Conservation (phyloP, 2,888 invertebrate species). For the Esperia sulphurella region DNA sequence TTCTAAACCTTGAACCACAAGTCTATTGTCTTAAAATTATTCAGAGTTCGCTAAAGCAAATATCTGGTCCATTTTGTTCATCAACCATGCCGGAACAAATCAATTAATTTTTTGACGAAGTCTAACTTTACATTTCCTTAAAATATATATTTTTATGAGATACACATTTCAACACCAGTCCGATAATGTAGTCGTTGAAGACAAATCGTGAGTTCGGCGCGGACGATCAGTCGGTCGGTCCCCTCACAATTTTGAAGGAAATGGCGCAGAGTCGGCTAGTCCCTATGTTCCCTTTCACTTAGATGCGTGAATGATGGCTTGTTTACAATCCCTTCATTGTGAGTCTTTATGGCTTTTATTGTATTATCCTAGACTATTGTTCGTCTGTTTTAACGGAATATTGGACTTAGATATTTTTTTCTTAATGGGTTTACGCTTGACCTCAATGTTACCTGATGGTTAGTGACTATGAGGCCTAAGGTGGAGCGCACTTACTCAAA, state of each 20-base stretch:
- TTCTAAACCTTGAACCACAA: too few relatives aligned
- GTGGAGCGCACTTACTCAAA: too few relatives aligned
- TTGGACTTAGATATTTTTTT: neutral
- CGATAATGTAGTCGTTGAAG: conserved; percentile 28
- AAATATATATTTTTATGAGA: neutral
- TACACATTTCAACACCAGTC: conserved; percentile 5
- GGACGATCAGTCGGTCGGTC: conserved; percentile 21
- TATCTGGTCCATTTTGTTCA: too few relatives aligned
- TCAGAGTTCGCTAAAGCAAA: too few relatives aligned
- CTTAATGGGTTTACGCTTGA: too few relatives aligned
- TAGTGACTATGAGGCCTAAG: too few relatives aligned
- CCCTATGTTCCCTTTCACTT: conserved; percentile 24
- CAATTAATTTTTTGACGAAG: too few relatives aligned
- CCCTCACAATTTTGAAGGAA: conserved; percentile 6
- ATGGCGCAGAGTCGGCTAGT: conserved; percentile 1
- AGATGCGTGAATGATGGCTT: conserved; percentile 20
- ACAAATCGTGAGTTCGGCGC: conserved; percentile 33
- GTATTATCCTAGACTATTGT: neutral
- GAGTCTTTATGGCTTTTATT: neutral
- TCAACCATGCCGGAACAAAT: too few relatives aligned
- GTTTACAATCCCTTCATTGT: conserved; percentile 10
- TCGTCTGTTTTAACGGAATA: neutral
- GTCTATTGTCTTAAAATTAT: too few relatives aligned
- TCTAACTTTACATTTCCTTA: neutral
- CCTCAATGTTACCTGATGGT: too few relatives aligned